These are phyloP conservation scores for Gallinago nigripennis DNA, from an alignment of 2,797 vertebrate genomes.

Conservation along the genomic window DNA sequence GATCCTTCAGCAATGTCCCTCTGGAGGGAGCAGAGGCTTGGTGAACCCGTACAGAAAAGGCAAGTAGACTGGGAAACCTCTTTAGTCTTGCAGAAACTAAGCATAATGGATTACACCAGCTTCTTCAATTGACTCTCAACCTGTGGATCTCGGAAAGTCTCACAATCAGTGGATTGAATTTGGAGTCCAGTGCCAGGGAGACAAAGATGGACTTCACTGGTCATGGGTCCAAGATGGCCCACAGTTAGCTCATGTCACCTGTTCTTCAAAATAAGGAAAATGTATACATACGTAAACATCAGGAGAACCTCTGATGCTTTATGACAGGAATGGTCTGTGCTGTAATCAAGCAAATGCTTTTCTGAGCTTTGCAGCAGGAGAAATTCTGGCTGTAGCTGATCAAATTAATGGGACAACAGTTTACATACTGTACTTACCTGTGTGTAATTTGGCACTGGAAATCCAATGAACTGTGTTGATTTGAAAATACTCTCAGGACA, in stretches of 20 bases:
- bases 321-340: background rate
- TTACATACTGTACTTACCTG: background rate
- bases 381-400: background rate
- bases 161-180: background rate
- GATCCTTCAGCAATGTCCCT: background rate
- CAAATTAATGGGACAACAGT: background rate
- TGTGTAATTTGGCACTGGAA: background rate
- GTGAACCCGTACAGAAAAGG: background rate
- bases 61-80: background rate
- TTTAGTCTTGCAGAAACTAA: background rate
- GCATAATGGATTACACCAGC: background rate
- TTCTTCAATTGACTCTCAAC: background rate
- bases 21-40: background rate
- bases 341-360: background rate
- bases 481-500: background rate
- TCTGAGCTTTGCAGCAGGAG: background rate
- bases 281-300: background rate
- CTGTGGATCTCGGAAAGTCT: background rate
- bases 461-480: background rate
- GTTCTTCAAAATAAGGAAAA: background rate
- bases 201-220: accelerated
- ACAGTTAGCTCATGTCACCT: background rate
- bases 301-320: background rate
- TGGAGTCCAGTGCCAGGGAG: background rate
- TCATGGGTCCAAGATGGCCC: background rate